A percentile compares a stretch with the other conserved stretches of the same genome.
phyloP scores from a whole-genome alignment of 2,113 vertebrate species.

The Oreochromis spilurus region DNA sequence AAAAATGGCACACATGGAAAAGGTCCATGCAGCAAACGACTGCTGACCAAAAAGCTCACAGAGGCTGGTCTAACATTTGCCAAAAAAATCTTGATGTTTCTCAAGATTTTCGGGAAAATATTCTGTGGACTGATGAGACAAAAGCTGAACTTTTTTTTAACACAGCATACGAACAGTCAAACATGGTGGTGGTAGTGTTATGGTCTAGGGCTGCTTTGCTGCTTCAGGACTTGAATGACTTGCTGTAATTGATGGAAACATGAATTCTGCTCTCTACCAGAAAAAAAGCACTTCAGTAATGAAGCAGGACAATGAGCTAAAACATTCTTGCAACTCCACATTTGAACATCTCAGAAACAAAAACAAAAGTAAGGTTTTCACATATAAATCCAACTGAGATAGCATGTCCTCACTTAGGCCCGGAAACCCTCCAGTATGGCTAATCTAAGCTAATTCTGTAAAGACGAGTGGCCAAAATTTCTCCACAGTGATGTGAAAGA shows the following conservation, averaged over 20 bases:
- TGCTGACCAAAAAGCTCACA: neutral
- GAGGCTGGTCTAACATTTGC: neutral
- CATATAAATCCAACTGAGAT: neutral
- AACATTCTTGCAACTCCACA: neutral
- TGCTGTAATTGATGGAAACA: neutral
- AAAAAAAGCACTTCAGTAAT: neutral
- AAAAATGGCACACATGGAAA: neutral
- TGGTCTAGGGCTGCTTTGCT: neutral
- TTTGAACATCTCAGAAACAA: neutral
- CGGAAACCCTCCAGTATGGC: neutral
- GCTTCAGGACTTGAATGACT: neutral
- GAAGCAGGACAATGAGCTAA: neutral
- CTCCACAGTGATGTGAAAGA: neutral
- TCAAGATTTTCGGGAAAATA: neutral
- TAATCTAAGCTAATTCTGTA: neutral
- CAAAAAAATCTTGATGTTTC: neutral
- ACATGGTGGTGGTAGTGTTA: neutral
- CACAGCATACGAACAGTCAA: neutral
- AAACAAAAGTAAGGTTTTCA: neutral
- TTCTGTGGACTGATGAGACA: neutral
- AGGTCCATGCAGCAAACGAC: neutral
- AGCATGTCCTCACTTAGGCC: neutral
- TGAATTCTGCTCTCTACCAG: neutral
- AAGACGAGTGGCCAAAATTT: neutral
- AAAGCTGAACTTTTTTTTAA: neutral